Base-by-base conservation (phyloP, 2,113 vertebrate genomes). In the Nanorana parkeri region DNA sequence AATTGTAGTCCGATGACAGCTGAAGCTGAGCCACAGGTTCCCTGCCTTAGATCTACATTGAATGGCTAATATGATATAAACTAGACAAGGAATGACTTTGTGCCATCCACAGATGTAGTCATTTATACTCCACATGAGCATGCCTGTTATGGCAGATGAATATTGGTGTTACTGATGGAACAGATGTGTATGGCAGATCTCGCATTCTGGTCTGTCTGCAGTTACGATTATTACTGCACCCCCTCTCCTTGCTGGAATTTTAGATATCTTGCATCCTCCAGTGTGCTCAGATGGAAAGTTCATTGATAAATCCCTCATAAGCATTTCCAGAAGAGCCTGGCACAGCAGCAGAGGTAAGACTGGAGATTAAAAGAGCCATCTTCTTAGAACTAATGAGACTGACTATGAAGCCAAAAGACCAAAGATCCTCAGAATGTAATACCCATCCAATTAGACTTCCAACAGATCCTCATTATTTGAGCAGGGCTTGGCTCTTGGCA, bases 361-460 rank as follows among this genome's bases (percentile, higher is more conserved):
- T 41, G 21, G 3, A 7, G 76, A 72, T 85, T 85, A 87, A 89
- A 87, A 0, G 2, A 80, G 86, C 87, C 74, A 85, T 78, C 77
- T 86, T 78, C 83, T 87, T 74, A 63, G 87, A 87, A 88, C 85
- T 90, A 88, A 91, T 65, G 1, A 88, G 86, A 76, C 72, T 84
- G 64, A 15, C 84, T 68, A 24, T 77, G 78, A 85, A 90, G 89
- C 88, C 74, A 86, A 78, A 26, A 0, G 88, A 82, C 68, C 65
- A 51, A 47, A 75, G 81, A 84, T 88, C 85, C 81, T 26, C 78
- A 66, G 29, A 55, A 69, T 86, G 87, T 58, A 89, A 85, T 85
- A 86, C 79, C 84, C 82, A 81, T 84, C 89, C 89, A 91, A 90
- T 89, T 89, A 88, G 32, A 76, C 84, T 88, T 87, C 89, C 84